A percentile compares a stretch with the other conserved stretches of the same genome.
phyloP scores from a whole-genome alignment of 1,140 invertebrate genomes.

The Neodiprion fabricii region DNA sequence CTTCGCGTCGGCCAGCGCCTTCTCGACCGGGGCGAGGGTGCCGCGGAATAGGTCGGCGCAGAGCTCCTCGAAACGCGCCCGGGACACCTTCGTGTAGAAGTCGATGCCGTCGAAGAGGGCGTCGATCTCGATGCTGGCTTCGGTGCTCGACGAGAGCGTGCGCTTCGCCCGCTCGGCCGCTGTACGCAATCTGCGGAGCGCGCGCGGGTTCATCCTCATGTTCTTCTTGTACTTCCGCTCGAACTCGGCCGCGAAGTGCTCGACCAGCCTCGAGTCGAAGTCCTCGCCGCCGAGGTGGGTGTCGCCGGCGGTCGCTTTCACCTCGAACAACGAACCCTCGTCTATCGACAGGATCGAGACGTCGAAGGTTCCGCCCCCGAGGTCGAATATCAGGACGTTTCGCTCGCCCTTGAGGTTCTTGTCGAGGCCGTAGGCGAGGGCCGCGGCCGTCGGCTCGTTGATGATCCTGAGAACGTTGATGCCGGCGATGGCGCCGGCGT shows the following conservation, averaged over 20 bases:
- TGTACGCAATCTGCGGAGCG: constrained; percentile 67
- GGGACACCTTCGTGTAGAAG: constrained; percentile 59
- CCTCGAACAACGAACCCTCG: constrained; percentile 75
- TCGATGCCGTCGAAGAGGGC: constrained; percentile 60
- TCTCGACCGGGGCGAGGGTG: constrained; percentile 64
- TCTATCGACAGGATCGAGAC: constrained; percentile 77
- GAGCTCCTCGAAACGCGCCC: constrained; percentile 61
- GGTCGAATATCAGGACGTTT: constrained; percentile 68
- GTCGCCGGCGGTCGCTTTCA: constrained; percentile 70
- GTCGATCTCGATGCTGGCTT: constrained; percentile 62
- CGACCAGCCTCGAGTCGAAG: constrained; percentile 79
- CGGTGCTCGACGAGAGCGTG: constrained; percentile 61
- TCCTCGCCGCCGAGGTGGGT: constrained; percentile 65
- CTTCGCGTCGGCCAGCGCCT: constrained; percentile 73
- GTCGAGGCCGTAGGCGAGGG: constrained; percentile 84
- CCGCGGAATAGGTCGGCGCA: constrained; percentile 37
- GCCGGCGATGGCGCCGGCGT: constrained; percentile 68
- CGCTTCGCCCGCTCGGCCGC: constrained; percentile 67
- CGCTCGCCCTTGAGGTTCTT: constrained; percentile 77
- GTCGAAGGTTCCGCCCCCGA: constrained; percentile 74
- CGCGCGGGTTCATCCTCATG: constrained; percentile 54
- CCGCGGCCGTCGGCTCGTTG: constrained; percentile 80
- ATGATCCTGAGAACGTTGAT: constrained; percentile 84
- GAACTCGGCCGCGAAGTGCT: constrained; percentile 66
- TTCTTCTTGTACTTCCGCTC: constrained; percentile 62